Evolutionary conservation across 2,797 vertebrate genomes (phyloP), one percentile per base, ranked within the genome.

Genomic region (Oreochromis mossambicus): DNA sequence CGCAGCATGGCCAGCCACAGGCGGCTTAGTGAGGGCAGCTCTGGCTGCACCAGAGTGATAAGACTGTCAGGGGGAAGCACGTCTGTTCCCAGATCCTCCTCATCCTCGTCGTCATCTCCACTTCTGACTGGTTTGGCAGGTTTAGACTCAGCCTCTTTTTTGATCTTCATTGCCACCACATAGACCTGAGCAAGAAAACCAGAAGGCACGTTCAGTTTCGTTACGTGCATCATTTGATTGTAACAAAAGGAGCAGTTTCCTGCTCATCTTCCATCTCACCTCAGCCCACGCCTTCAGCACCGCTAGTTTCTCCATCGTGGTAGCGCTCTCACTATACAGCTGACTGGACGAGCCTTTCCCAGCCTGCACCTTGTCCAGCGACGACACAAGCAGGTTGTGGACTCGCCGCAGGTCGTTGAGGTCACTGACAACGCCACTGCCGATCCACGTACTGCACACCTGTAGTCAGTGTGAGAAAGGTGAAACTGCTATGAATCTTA

Each of bases 391-490:
- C 66, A 99, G 97, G 92, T 98, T 98, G 96, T 99, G 99, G 86
- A 99, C 99, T 79, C 99, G 96, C 43, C 98, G 98, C 50, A 99
- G 97, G 94, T 99, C 99, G n/a, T 98, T 99, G 86, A 99, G 97
- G 95, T 99, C 99, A 88, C 98, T 99, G 85, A 99, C 98, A 21
- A 99, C 99, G 3, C 98, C 98, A 63, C 99, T 99, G 82, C 99
- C 98, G 58, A 99, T 99, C 99, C 99, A 99, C 0, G 98, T 95
- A 34, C 99, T 99, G 84, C 99, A 99, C 51, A 99, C 99, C 99
- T 99, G 91, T n/a, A 34, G 21, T 76, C 19, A 43, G 75, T 11
- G 41, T 66, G 29, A 79, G 21, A 8, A 43, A 83, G 2, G 12
- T 26, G 1, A 29, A 79, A 34, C 41, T 11, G 43, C 26, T n/a